A percentile compares a stretch with the other conserved stretches of the same genome.
Conservation (phyloP, 2,797 vertebrate species). For the Smutsia gigantea region DNA sequence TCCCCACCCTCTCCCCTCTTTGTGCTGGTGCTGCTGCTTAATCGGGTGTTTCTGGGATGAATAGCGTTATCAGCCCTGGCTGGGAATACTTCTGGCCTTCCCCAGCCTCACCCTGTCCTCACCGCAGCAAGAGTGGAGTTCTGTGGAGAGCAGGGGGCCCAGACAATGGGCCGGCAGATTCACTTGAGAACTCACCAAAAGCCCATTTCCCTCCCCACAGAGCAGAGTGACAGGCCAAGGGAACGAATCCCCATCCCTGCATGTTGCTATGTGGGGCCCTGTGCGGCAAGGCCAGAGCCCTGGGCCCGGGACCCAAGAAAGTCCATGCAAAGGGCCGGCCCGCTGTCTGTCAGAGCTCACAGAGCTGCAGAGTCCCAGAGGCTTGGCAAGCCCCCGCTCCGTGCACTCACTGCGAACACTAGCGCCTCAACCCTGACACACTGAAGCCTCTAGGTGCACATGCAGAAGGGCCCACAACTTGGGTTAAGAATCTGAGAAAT, state of each 20-base stretch:
- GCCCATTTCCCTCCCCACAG: neutral
- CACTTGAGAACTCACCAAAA: constrained; percentile 65
- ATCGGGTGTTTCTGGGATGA: constrained; percentile 61
- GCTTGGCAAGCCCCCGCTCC: neutral
- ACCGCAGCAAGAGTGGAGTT: neutral
- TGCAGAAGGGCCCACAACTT: neutral
- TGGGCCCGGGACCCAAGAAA: neutral
- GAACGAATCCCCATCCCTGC: constrained; percentile 51
- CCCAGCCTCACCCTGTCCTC: constrained; percentile 44
- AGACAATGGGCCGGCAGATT: constrained; percentile 60
- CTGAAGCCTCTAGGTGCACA: neutral
- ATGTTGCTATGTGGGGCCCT: neutral
- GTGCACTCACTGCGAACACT: neutral
- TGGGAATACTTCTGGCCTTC: constrained; percentile 64
- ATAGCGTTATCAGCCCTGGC: constrained; percentile 66
- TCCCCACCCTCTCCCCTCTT: neutral
- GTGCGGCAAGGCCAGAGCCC: neutral
- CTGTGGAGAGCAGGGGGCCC: neutral
- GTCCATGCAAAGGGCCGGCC: neutral
- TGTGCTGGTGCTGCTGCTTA: constrained; percentile 31
- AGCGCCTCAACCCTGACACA: neutral
- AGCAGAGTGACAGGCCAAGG: constrained; percentile 48
- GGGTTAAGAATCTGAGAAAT: neutral
- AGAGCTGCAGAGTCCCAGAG: neutral
- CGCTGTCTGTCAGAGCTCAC: neutral